phyloP scores from a whole-genome alignment of 2,888 invertebrate genomes.

The Aleiodes leptofemur region DNA sequence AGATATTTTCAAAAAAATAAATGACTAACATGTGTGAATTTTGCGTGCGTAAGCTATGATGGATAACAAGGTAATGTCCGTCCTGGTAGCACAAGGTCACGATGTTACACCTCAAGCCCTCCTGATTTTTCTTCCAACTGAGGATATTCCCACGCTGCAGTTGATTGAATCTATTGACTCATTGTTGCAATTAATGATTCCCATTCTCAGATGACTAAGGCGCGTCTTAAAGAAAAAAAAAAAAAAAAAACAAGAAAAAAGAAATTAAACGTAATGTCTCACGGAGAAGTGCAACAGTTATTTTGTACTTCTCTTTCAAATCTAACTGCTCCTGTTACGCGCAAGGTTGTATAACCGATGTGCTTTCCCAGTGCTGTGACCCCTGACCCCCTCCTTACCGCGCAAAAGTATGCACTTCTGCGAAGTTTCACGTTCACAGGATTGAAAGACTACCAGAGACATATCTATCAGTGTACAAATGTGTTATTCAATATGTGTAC shows the following conservation, averaged over 20 bases:
- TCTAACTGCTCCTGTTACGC: slow-evolving; percentile 32
- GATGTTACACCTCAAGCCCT: slow-evolving; percentile 7
- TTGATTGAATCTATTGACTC: slow-evolving; percentile 22
- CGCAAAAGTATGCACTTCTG: slow-evolving; percentile 7
- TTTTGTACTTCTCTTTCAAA: background rate
- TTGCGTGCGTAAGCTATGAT: background rate
- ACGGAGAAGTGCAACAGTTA: background rate
- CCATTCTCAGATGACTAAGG: slow-evolving; percentile 17
- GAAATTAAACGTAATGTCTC: background rate
- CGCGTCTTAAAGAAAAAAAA: background rate
- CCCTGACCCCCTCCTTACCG: slow-evolving; percentile 5
- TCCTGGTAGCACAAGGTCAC: slow-evolving; percentile 11
- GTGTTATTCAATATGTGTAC: background rate
- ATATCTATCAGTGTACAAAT: slow-evolving; percentile 17
- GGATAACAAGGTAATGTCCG: slow-evolving; percentile 5
- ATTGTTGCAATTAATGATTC: slow-evolving; percentile 26
- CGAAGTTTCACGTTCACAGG: slow-evolving; percentile 13
- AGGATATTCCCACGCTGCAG: slow-evolving; percentile 21
- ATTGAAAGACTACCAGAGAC: slow-evolving; percentile 32
- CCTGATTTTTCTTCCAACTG: slow-evolving; percentile 7
- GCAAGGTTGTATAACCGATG: slow-evolving; percentile 32
- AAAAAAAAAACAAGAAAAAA: slow-evolving; percentile 11
- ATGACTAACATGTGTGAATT: too few relatives aligned
- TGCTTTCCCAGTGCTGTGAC: slow-evolving; percentile 28
- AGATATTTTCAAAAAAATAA: too few relatives aligned